These are phyloP conservation scores for Halcyon smyrnensis DNA, from an alignment of 2,797 vertebrate species.

Conservation along the genomic window DNA sequence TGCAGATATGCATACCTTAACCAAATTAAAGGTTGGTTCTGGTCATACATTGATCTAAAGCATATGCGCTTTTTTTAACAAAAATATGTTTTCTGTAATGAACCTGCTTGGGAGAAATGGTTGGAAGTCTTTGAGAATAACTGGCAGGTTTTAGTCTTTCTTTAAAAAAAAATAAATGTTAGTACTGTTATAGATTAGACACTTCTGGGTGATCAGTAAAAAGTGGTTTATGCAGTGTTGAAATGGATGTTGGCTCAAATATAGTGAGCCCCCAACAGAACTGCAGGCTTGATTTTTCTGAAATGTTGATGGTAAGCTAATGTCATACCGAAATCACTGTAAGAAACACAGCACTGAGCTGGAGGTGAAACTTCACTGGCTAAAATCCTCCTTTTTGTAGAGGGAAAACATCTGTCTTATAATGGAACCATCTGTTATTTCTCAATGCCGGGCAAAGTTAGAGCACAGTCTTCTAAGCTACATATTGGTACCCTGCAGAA, in stretches of 20 bases:
- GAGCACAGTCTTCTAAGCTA: background rate
- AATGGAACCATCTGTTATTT: background rate
- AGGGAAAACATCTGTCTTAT: background rate
- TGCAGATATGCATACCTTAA: constrained; percentile 98
- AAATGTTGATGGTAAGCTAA: background rate
- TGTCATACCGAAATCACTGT: background rate
- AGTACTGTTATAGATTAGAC: background rate
- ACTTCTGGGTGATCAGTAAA: background rate
- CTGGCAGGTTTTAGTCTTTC: background rate
- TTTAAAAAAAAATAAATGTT: background rate
- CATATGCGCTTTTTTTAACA: background rate
- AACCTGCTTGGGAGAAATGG: background rate
- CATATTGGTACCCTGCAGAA: background rate
- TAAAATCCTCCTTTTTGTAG: background rate
- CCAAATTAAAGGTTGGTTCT: constrained; percentile 92
- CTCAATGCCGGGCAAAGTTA: background rate
- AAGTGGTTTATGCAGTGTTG: background rate
- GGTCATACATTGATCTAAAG: background rate
- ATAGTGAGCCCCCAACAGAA: background rate
- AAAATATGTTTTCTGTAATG: background rate
- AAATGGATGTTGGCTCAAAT: background rate
- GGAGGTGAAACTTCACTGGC: background rate
- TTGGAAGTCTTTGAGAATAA: background rate
- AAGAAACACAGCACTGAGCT: background rate
- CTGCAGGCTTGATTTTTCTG: background rate